Percentiles rank a stretch among this genome's conserved stretches.
Evolutionary conservation across 1,140 invertebrate genomes (phyloP).

Genomic region (Oryctes rhinoceros): DNA sequence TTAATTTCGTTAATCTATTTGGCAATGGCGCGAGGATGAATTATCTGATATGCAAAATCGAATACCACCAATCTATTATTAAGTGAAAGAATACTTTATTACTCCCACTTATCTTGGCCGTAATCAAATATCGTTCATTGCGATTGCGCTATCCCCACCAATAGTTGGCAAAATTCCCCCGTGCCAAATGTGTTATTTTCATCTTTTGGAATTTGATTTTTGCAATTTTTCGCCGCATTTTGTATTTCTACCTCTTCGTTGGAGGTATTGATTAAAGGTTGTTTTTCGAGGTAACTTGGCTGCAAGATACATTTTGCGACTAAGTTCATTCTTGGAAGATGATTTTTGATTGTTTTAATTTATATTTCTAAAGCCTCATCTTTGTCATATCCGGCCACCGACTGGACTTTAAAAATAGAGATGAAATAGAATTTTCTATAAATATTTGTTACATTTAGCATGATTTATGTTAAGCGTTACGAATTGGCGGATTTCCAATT

Average conservation of each 20-base stretch:
- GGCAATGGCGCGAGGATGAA: not conserved
- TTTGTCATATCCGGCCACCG: not conserved
- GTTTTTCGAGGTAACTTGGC: too few species aligned
- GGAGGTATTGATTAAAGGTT: too few species aligned
- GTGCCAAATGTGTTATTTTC: conserved; percentile 12
- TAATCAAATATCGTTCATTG: conserved; percentile 22
- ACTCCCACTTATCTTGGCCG: conserved; percentile 6
- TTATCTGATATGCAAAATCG: not conserved
- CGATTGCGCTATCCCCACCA: conserved; percentile 30
- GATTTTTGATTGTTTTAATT: not conserved
- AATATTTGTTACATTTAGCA: conserved; percentile 33
- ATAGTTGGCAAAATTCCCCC: not conserved
- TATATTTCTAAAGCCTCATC: conserved; percentile 1
- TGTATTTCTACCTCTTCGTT: not conserved
- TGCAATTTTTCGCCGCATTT: not conserved
- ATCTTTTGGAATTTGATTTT: conserved; percentile 18
- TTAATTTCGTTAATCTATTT: too few species aligned
- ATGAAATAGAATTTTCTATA: conserved; percentile 34
- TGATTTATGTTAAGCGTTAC: conserved; percentile 30
- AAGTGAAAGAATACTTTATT: not conserved
- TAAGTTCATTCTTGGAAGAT: not conserved
- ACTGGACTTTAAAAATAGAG: not conserved
- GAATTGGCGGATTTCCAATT: conserved; percentile 21
- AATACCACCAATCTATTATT: conserved; percentile 7
- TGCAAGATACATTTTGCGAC: not conserved